Conservation (phyloP, 2,113 vertebrate species). For the Emydura subglobosa region DNA sequence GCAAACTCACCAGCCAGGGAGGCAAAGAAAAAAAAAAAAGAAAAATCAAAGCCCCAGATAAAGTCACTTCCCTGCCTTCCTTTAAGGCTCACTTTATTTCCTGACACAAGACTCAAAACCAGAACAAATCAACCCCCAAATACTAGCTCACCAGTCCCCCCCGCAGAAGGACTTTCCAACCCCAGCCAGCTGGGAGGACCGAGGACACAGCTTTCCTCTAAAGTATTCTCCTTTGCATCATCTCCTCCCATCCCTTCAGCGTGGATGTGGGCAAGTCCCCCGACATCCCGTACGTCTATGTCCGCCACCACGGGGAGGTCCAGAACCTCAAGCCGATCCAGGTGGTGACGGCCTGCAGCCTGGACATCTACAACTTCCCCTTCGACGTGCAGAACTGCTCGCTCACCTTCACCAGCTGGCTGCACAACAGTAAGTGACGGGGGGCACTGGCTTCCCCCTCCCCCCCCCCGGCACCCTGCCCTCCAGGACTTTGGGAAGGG, state of each 20-base stretch:
- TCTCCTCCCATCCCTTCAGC: conserved; percentile 68
- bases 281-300: conserved; percentile 92
- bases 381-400: conserved; percentile 98
- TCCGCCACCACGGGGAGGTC: conserved; percentile 87
- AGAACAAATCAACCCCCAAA: fast-evolving
- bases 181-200: fast-evolving
- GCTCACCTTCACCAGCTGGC: conserved; percentile 97
- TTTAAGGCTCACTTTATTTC: not conserved
- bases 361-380: conserved; percentile 98
- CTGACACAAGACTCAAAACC: not conserved
- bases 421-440: conserved; percentile 90
- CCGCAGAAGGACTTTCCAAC: not conserved
- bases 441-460: not conserved
- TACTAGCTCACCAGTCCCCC: not conserved
- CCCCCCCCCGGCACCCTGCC: not conserved
- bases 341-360: conserved; percentile 94
- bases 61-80: not conserved
- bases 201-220: not conserved
- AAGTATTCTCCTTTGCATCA: not conserved
- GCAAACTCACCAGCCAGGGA: not conserved
- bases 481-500: not conserved
- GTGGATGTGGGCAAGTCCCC: conserved; percentile 97
- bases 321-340: conserved; percentile 97
- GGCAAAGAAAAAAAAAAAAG: not conserved
- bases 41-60: not conserved